phyloP scores from a whole-genome alignment of 2,888 invertebrate genomes.

The Agrilus biguttatus region DNA sequence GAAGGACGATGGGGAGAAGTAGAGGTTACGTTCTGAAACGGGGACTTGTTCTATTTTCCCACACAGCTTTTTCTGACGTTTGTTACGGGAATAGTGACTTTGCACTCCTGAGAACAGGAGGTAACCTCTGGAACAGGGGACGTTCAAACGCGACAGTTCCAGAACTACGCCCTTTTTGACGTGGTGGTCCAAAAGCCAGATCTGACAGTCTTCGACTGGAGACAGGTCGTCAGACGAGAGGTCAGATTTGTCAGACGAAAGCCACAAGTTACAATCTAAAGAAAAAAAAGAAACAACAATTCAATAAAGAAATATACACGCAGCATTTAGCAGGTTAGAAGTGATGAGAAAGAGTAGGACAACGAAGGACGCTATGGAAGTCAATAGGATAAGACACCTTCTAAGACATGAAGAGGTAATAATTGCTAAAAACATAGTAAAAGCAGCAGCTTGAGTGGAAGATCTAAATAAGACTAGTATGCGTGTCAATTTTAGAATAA shows the following conservation, averaged over 20 bases:
- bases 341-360: no score
- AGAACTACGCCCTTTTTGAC: constrained; percentile 43
- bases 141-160: constrained; percentile 52
- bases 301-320: no score
- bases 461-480: no score
- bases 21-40: constrained; percentile 41
- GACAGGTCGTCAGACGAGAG: constrained; percentile 41
- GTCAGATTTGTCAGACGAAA: constrained; percentile 34
- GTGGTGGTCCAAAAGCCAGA: constrained; percentile 35
- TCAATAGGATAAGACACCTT: no score
- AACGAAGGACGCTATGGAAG: no score
- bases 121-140: constrained; percentile 47
- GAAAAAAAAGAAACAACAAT: constrained; percentile 24
- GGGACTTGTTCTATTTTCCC: constrained; percentile 58
- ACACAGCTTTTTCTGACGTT: constrained; percentile 36
- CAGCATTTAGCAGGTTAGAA: no score
- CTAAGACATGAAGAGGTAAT: no score
- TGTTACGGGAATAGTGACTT: constrained; percentile 20
- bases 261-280: constrained; percentile 45
- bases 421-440: no score
- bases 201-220: constrained; percentile 35
- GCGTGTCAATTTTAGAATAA: no score
- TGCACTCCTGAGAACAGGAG: constrained; percentile 38
- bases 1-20: constrained; percentile 36
- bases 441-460: no score